Evolutionary conservation across 2,888 invertebrate genomes (phyloP).

Genomic region (Brenthis ino): DNA sequence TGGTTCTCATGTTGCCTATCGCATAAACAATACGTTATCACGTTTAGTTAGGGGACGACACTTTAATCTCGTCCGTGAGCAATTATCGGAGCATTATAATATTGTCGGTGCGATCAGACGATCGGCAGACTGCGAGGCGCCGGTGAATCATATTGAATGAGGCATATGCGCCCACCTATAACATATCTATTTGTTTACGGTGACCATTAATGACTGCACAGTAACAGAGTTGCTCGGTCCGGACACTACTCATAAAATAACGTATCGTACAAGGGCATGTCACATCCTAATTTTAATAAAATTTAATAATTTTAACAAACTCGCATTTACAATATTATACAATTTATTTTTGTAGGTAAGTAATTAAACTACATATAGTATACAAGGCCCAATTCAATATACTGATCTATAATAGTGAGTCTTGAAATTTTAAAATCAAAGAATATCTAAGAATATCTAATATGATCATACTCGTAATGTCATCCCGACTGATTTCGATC

Average conservation of each 20-base stretch:
- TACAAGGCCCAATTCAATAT: too few species aligned
- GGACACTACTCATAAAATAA: constrained; percentile 39
- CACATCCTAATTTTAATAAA: too few species aligned
- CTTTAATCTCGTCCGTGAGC: constrained; percentile 69
- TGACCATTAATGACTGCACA: constrained; percentile 71
- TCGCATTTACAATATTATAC: too few species aligned
- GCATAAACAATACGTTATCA: constrained; percentile 35
- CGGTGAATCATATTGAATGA: constrained; percentile 79
- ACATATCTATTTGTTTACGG: constrained; percentile 71
- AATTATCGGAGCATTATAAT: constrained; percentile 72
- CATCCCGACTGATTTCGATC: too few species aligned
- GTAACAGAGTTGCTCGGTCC: constrained; percentile 58
- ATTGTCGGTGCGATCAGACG: constrained; percentile 73
- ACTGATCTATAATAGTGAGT: too few species aligned
- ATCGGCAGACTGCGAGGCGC: constrained; percentile 75
- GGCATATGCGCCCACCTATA: constrained; percentile 71
- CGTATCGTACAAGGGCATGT: not conserved
- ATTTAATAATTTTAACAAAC: too few species aligned
- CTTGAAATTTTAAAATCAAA: too few species aligned
- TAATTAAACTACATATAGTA: too few species aligned
- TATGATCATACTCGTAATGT: too few species aligned
- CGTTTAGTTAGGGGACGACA: constrained; percentile 51
- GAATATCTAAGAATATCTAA: too few species aligned
- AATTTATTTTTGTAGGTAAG: too few species aligned
- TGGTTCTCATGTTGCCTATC: not conserved